phyloP scores from a whole-genome alignment of 2,797 vertebrate species.

The Otolemur crassicaudatus region DNA sequence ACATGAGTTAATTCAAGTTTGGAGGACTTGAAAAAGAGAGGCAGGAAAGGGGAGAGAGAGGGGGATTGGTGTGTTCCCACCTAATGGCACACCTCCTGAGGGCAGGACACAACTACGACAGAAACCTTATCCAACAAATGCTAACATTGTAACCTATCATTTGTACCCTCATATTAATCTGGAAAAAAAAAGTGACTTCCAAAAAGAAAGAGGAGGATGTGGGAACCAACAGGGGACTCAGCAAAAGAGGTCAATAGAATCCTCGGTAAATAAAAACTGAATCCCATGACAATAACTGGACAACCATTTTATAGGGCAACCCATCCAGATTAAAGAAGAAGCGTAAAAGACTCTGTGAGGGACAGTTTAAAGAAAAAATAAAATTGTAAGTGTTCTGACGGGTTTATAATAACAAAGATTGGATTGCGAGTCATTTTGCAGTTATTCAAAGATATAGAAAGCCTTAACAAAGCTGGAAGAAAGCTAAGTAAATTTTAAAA shows the following conservation, averaged over 20 bases:
- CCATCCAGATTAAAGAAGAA: constrained; percentile 12
- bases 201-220: neutral
- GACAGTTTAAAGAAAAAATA: constrained; percentile 43
- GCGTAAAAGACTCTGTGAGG: neutral
- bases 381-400: constrained; percentile 48
- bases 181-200: neutral
- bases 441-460: constrained; percentile 27
- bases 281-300: neutral
- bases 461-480: constrained; percentile 24
- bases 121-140: no score
- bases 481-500: neutral
- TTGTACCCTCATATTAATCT: no score
- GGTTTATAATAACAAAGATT: constrained; percentile 27
- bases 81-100: no score
- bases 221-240: neutral
- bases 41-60: no score
- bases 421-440: constrained; percentile 34
- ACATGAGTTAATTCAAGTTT: neutral
- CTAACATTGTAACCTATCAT: no score
- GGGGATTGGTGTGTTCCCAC: no score
- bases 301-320: neutral
- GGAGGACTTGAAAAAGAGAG: no score
- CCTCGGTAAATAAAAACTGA: neutral
- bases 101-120: no score
- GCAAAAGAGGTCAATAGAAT: neutral